These are phyloP conservation scores for Mastacembelus armatus DNA, from an alignment of 2,797 vertebrate genomes.

Conservation along the genomic window DNA sequence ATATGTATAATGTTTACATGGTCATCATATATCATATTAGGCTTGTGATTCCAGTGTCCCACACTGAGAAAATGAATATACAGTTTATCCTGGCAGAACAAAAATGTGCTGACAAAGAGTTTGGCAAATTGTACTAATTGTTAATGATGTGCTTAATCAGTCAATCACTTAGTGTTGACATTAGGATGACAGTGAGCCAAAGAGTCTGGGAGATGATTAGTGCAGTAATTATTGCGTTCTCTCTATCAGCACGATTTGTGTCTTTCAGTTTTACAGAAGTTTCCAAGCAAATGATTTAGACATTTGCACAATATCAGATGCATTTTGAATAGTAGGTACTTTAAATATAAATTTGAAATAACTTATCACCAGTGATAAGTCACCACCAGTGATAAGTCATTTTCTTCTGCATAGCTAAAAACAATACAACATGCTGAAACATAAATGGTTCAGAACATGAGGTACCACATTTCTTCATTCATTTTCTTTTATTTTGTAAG, in stretches of 20 bases:
- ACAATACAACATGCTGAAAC: no score
- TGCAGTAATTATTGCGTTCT: conserved; percentile 24
- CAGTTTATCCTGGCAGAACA: conserved; percentile 26
- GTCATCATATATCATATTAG: no score
- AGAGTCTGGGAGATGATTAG: conserved; percentile 46
- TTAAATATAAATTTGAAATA: no score
- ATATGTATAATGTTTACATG: no score
- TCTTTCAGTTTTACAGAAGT: no score
- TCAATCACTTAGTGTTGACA: conserved; percentile 47
- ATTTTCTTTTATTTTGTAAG: no score
- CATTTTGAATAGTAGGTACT: no score
- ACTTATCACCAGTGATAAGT: no score
- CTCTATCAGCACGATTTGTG: neutral
- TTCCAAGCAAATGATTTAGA: neutral
- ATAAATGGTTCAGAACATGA: no score
- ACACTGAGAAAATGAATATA: conserved; percentile 8
- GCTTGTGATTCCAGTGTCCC: neutral
- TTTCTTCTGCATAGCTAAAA: no score
- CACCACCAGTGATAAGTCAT: no score
- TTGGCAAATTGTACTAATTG: conserved; percentile 42
- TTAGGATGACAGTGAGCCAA: conserved; percentile 48
- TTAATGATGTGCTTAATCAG: conserved; percentile 68
- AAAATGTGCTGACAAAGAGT: conserved; percentile 15
- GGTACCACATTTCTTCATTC: no score
- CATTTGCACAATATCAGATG: neutral